phyloP scores from a whole-genome alignment of 2,797 vertebrate genomes.

The Botia almorhae region DNA sequence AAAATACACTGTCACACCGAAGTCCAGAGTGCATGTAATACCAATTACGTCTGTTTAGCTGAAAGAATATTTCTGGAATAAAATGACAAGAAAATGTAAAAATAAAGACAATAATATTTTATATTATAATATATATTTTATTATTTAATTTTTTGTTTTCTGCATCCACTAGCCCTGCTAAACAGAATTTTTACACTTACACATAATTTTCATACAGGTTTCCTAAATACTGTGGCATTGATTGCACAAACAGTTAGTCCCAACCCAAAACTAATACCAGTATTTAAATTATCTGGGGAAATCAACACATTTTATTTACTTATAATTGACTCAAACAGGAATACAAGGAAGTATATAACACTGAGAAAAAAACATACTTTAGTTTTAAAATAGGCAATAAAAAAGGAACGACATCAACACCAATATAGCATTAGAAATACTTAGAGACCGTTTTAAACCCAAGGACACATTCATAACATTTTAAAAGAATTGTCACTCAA shows the following conservation, averaged over 20 bases:
- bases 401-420: slow-evolving; percentile 20
- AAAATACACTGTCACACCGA: neutral
- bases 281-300: neutral
- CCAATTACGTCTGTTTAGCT: neutral
- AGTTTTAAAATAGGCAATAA: neutral
- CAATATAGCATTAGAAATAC: slow-evolving; percentile 23
- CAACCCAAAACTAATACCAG: neutral
- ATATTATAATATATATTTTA: too few relatives aligned
- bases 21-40: neutral
- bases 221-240: neutral
- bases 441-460: neutral
- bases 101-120: slow-evolving; percentile 2
- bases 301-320: neutral
- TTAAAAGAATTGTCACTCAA: slow-evolving; percentile 53
- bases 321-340: neutral
- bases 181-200: neutral
- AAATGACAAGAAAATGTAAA: slow-evolving; percentile 6
- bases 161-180: neutral
- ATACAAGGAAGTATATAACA: neutral
- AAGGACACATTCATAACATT: neutral
- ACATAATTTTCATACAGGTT: neutral
- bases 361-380: neutral
- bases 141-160: neutral
- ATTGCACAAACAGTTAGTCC: neutral
- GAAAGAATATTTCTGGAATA: slow-evolving; percentile 9